Evolutionary conservation across 2,113 vertebrate species (phyloP), one percentile per base, ranked within the genome.

Genomic region (Saccopteryx bilineata): DNA sequence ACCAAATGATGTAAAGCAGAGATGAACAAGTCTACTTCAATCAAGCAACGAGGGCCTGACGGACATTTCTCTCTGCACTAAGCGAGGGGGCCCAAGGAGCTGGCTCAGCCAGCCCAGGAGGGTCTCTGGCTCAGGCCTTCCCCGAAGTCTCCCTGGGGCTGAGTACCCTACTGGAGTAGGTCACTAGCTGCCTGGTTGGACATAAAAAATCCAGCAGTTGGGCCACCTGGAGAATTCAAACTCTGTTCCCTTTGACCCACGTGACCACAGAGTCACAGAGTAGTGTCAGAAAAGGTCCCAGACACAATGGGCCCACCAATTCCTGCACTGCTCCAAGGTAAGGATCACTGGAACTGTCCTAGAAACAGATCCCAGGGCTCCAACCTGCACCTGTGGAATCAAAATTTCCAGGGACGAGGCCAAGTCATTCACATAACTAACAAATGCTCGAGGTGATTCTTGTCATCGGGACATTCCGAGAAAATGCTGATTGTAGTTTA

Each of bases 11-110:
- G 0, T 13, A 18, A 11, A 39, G 8, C 24, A 2, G n/a, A 50
- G 1, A 69, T 58, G 24, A 79, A n/a, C 23, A 58, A 76, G 50
- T 28, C 61, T 58, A 58, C 19, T 39, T 50, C 2, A 12, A 6
- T 69, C 7, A 19, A 56, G n/a, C 2, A 26, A 50, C 0, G 0
- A 19, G n/a, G 3, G 5, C 5, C 61, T 2, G 31, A 58, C 76
- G 52, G 63, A 26, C 31, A 21, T 7, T 69, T 65, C 56, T n/a
- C 33, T 54, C 90, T 21, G 56, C 24, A 31, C 26, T n/a, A 31
- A 11, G n/a, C 4, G 1, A 63, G 50, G 9, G 33, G 1, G 56
- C 78, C 54, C 46, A 18, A 8, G 21, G 63, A 88, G 50, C 48
- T 18, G 46, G n/a, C 48, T 71, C 31, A 21, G 7, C 48, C 6